These are phyloP conservation scores for Oscheius onirici DNA, from an alignment of 2,888 invertebrate species.

Conservation along the genomic window DNA sequence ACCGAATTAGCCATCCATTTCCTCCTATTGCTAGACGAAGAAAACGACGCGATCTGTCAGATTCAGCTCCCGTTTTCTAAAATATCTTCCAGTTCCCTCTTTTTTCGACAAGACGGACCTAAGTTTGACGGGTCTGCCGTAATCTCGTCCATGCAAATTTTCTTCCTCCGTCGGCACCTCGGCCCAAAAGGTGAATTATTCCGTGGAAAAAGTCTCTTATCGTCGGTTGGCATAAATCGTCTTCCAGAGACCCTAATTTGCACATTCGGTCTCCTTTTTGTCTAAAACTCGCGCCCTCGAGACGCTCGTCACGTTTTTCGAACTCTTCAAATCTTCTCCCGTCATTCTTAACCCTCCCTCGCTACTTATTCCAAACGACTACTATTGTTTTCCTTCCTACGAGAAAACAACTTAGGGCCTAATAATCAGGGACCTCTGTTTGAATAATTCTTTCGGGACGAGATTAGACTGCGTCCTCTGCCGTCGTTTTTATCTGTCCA, in stretches of 20 bases:
- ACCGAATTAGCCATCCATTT: no score
- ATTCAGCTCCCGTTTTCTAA: no score
- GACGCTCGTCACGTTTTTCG: no score
- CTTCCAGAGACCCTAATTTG: conserved; percentile 1
- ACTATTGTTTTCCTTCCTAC: neutral
- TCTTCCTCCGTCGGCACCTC: neutral
- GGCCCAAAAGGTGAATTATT: neutral
- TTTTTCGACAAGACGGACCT: no score
- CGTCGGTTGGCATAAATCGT: neutral
- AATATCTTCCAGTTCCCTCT: no score
- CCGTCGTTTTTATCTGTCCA: neutral
- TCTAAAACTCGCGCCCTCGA: neutral
- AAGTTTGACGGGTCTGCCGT: neutral
- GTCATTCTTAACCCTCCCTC: neutral
- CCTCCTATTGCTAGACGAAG: no score
- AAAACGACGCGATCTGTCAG: no score
- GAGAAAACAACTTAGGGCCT: neutral
- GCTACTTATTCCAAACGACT: neutral
- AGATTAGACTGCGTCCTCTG: no score
- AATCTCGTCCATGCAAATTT: conserved; percentile 6
- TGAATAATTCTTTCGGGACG: no score
- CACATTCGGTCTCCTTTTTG: conserved; percentile 1
- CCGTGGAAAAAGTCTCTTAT: neutral
- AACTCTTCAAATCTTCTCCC: no score
- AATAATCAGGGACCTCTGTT: no score